Evolutionary conservation across 2,113 vertebrate genomes (phyloP).

Genomic region (Pristiophorus japonicus): DNA sequence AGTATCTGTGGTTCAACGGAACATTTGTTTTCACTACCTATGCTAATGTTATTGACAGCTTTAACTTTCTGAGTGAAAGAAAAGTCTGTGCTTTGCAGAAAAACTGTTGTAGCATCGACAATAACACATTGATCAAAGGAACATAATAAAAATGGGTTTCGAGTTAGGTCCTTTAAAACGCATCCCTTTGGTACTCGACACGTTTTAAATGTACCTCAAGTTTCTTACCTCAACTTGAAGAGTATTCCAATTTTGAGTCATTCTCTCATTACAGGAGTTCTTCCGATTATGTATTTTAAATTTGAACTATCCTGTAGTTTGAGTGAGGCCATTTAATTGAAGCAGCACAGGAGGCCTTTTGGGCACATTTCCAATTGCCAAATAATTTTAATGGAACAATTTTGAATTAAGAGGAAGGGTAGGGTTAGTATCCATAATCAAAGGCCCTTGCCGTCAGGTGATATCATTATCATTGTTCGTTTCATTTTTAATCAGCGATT

Average conservation of each 20-base stretch:
- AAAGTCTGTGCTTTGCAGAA: neutral
- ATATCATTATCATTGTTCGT: too few species aligned
- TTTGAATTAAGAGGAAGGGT: too few species aligned
- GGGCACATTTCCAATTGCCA: too few species aligned
- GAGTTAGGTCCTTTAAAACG: neutral
- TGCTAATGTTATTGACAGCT: neutral
- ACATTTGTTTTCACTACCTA: neutral
- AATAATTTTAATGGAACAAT: too few species aligned
- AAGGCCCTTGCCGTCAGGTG: too few species aligned
- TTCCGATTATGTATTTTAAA: neutral
- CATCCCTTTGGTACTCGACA: neutral
- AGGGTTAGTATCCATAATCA: too few species aligned
- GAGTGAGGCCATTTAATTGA: too few species aligned
- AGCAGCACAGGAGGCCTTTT: too few species aligned
- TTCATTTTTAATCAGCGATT: too few species aligned
- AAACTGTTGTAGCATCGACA: neutral
- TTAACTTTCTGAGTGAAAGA: neutral
- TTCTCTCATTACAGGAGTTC: neutral
- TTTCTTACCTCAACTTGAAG: neutral
- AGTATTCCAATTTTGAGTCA: neutral
- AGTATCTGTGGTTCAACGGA: conserved; percentile 5
- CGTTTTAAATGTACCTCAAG: neutral
- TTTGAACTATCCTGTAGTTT: too few species aligned
- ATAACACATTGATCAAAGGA: too few species aligned
- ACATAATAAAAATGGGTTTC: too few species aligned